Base-by-base conservation (phyloP, 1,140 invertebrate genomes). In the Subanguina moxae region DNA sequence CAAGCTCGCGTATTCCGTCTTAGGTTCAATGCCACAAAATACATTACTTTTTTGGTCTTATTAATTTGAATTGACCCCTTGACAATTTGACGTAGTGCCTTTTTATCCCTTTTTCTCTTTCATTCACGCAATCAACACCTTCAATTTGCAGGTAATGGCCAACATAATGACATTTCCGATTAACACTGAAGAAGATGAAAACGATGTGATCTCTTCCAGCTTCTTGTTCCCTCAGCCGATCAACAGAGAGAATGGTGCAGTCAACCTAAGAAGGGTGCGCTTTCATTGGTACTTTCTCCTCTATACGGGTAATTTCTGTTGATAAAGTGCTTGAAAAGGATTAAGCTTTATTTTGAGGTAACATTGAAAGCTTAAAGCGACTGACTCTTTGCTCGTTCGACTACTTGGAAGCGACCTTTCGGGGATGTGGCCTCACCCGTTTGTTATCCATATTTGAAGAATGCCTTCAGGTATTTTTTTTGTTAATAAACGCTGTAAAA, bases 371-470 rank as follows among this genome's bases (percentile, higher is more conserved):
- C 1, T 46, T 81, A 25, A 81, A 81, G 65, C 76, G 74, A n/a
- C 59, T 66, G 27, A 68, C 79, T 23, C 63, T 81, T n/a, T 81
- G 79, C 62, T 67, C 74, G n/a, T 81, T 81, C 38, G 71, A 80
- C 13, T 81, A 82, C 70, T 46, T 81, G 28, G 79, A 81, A 42
- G 76, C 71, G 21, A 68, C 68, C 11, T 72, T 79, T 48, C 74
- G 73, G 15, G 72, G 52, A 17, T 82, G 66, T 63, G 79, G 79
- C 15, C 63, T 81, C 45, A 56, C 74, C 15, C 79, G 75, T 65
- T 56, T 81, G 15, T 48, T 81, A 28, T 70, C 80, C 21, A 73
- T 81, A n/a, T 82, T 82, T 52, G 79, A 81, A 62, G 79, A 81
- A 56, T 78, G 70, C 67, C 43, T 70, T 7, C 27, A 38, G 11